Percentiles rank a stretch among this genome's conserved stretches.
Evolutionary conservation across 2,888 invertebrate species (phyloP).

Genomic region (Trilocha varians): DNA sequence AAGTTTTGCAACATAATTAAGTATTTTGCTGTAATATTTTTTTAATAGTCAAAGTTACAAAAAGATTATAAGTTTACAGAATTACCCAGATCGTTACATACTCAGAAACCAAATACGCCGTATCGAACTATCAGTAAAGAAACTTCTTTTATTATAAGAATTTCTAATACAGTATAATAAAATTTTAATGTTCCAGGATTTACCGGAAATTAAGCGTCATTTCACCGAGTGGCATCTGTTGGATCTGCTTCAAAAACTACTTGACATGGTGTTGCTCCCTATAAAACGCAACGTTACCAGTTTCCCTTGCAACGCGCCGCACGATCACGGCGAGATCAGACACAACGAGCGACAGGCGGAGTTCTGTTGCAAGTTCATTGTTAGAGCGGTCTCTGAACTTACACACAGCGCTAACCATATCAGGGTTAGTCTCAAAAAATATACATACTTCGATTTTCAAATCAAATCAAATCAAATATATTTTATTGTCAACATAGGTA

Average conservation of each 20-base stretch:
- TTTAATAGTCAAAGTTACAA: too few relatives aligned
- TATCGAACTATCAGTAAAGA: too few relatives aligned
- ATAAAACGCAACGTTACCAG: slow-evolving; percentile 74
- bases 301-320: slow-evolving; percentile 56
- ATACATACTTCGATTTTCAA: too few relatives aligned
- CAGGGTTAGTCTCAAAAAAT: slow-evolving; percentile 30
- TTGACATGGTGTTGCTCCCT: slow-evolving; percentile 87
- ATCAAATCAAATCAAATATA: too few relatives aligned
- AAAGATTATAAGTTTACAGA: too few relatives aligned
- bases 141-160: too few relatives aligned
- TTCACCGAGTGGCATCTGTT: slow-evolving; percentile 77
- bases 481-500: too few relatives aligned
- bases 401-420: slow-evolving; percentile 52
- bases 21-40: too few relatives aligned
- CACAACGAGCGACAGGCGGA: slow-evolving; percentile 74
- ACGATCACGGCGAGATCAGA: slow-evolving; percentile 65
- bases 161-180: neutral
- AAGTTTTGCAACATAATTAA: too few relatives aligned
- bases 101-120: too few relatives aligned
- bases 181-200: slow-evolving; percentile 25
- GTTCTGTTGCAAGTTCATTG: slow-evolving; percentile 83
- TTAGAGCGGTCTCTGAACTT: slow-evolving; percentile 90
- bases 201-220: slow-evolving; percentile 24
- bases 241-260: slow-evolving; percentile 86
- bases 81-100: too few relatives aligned